Evolutionary conservation across 2,888 invertebrate species (phyloP).

Genomic region (Drosophila rubida): DNA sequence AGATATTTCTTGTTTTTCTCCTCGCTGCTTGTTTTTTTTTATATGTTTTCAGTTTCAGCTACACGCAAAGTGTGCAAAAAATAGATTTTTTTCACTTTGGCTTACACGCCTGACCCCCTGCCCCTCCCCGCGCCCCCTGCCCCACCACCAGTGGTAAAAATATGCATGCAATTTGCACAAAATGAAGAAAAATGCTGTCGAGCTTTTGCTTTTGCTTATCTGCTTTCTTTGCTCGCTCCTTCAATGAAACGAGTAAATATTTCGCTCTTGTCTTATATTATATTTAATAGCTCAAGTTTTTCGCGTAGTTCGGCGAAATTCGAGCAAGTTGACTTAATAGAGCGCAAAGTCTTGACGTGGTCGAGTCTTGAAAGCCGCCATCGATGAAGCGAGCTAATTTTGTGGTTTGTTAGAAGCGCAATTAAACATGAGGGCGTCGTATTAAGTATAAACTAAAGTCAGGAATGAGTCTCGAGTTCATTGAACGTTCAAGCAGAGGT

Average conservation of each 20-base stretch:
- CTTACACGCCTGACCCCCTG: not conserved
- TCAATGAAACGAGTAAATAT: conserved; percentile 26
- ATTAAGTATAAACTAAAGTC: too few relatives aligned
- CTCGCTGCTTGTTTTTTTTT: not conserved
- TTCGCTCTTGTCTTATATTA: conserved; percentile 5
- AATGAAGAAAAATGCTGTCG: conserved; percentile 14
- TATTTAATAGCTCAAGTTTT: not conserved
- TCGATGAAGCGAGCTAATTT: too few relatives aligned
- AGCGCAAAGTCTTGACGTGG: not conserved
- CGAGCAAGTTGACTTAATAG: not conserved
- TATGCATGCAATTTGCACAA: conserved; percentile 37
- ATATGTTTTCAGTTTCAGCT: conserved; percentile 10
- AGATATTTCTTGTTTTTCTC: conserved; percentile 42
- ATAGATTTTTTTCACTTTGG: conserved; percentile 31
- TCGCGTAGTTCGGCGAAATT: not conserved
- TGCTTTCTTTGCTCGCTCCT: not conserved
- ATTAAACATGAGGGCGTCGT: too few relatives aligned
- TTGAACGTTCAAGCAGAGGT: too few relatives aligned
- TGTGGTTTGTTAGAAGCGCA: too few relatives aligned
- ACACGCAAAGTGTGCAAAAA: conserved; percentile 29
- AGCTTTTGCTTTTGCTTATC: not conserved
- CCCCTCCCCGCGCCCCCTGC: not conserved
- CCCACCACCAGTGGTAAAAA: conserved; percentile 2
- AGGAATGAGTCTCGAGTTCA: too few relatives aligned
- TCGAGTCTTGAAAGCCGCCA: too few relatives aligned